Evolutionary conservation across 2,113 vertebrate species (phyloP).

Genomic region (Corvus moneduloides): DNA sequence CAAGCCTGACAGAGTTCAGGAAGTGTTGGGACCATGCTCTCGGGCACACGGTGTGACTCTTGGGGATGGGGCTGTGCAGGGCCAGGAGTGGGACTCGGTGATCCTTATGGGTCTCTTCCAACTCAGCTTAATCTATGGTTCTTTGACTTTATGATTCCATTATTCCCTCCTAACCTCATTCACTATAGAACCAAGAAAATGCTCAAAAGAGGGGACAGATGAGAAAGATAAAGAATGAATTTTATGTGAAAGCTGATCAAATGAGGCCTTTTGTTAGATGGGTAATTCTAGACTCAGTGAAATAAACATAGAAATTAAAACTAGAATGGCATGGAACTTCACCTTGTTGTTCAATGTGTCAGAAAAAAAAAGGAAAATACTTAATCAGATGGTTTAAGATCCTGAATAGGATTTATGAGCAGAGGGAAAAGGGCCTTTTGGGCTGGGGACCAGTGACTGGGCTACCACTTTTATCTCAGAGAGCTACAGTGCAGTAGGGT

Average conservation of each 20-base stretch:
- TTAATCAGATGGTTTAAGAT: not conserved
- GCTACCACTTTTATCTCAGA: not conserved
- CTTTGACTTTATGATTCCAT: not conserved
- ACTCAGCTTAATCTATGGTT: not conserved
- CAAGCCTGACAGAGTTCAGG: not conserved
- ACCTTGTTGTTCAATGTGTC: not conserved
- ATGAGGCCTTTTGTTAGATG: fast-evolving
- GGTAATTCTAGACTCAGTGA: not conserved
- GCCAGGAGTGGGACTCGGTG: not conserved
- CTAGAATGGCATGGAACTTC: not conserved
- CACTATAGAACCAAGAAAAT: not conserved
- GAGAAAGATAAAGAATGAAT: not conserved
- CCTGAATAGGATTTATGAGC: not conserved
- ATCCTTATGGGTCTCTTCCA: not conserved
- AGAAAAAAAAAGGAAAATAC: not conserved
- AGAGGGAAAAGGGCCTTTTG: not conserved
- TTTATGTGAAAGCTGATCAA: not conserved
- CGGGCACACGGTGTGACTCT: not conserved
- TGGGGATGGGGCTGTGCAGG: not conserved
- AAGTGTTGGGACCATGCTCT: not conserved
- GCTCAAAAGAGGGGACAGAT: not conserved
- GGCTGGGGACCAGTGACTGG: not conserved
- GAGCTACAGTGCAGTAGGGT: fast-evolving
- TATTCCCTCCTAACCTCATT: not conserved
- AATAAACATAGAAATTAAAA: not conserved